These are phyloP conservation scores for Pyrrhia umbra DNA, from an alignment of 2,888 invertebrate species.

Conservation along the genomic window DNA sequence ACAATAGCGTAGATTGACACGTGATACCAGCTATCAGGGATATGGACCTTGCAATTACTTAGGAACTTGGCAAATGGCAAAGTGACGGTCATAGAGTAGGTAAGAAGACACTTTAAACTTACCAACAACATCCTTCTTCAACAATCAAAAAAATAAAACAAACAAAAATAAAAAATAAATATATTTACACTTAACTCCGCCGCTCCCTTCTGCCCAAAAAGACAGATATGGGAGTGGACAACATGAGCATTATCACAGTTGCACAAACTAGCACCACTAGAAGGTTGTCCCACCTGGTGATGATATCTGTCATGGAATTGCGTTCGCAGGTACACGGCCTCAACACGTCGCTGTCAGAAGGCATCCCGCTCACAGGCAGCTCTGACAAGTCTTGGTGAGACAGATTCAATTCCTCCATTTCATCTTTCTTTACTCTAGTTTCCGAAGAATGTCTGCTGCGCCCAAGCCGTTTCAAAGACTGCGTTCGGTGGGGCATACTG, in stretches of 20 bases:
- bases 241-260: constrained; percentile 65
- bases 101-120: constrained; percentile 17
- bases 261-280: constrained; percentile 66
- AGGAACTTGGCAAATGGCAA: too few species aligned
- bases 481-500: not conserved
- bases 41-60: not conserved
- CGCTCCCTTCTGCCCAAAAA: constrained; percentile 55
- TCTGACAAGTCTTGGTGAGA: constrained; percentile 6
- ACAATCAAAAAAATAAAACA: constrained; percentile 8
- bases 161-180: constrained; percentile 12
- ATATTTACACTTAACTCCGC: constrained; percentile 68
- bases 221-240: constrained; percentile 67
- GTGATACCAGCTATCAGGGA: constrained; percentile 19
- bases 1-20: constrained; percentile 29
- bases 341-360: not conserved
- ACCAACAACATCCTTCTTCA: not conserved
- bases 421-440: not conserved
- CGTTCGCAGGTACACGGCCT: constrained; percentile 26
- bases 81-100: constrained; percentile 1
- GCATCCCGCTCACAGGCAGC: not conserved
- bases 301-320: not conserved
- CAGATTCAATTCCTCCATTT: not conserved
- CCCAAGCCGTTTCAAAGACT: constrained; percentile 6
- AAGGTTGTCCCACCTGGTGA: constrained; percentile 66
- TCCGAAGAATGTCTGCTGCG: not conserved